phyloP scores from a whole-genome alignment of 2,797 vertebrate species.

The Fundulus diaphanus region DNA sequence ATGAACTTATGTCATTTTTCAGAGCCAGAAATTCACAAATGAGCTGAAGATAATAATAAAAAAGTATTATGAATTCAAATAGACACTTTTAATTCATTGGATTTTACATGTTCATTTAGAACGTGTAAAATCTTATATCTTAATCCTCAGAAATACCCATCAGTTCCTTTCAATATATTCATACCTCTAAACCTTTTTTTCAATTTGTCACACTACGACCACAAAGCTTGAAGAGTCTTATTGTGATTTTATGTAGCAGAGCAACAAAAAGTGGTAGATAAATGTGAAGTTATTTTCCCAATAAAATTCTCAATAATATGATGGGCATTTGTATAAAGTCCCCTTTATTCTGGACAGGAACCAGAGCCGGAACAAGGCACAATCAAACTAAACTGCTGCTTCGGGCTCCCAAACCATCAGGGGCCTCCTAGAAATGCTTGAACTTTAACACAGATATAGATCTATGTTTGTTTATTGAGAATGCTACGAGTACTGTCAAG shows the following conservation, averaged over 20 bases:
- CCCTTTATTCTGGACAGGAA: not conserved
- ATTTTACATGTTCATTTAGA: not conserved
- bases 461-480: no score
- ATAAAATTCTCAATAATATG: not conserved
- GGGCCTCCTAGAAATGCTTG: no score
- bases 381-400: not conserved
- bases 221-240: not conserved
- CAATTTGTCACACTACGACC: not conserved
- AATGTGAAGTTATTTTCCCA: not conserved
- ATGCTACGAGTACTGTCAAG: no score
- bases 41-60: constrained; percentile 82
- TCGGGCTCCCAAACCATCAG: no score
- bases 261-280: not conserved
- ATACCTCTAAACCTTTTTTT: not conserved
- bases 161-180: not conserved
- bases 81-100: not conserved
- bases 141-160: not conserved
- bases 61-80: not conserved
- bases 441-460: no score
- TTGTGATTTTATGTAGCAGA: not conserved
- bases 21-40: constrained; percentile 96
- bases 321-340: not conserved
- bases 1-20: constrained; percentile 95
- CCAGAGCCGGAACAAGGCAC: not conserved
- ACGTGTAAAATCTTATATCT: not conserved